Base-by-base conservation (phyloP, 2,797 vertebrate species). In the Hephaestus fuliginosus region DNA sequence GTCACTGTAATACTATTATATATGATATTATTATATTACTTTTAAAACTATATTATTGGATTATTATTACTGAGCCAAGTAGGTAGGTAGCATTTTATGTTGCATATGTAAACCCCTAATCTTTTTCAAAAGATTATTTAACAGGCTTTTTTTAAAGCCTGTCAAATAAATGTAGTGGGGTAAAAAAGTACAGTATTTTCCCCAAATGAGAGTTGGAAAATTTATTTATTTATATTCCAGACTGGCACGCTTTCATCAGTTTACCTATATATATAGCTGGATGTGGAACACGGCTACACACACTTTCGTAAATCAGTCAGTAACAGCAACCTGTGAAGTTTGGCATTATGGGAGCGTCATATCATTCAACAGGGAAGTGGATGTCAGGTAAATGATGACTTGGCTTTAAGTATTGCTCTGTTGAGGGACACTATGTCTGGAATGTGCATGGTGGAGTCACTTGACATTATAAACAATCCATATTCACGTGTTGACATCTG, bases 361-460 rank as follows among this genome's bases (percentile, higher is more conserved):
- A 8, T 88, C 83, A 82, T 83, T 92, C 81, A 84, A 78, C 86
- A 78, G 22, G 76, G 70, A 80, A 78, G 79, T 61, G 70, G 51
- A 63, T 88, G 91, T 88, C 82, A 87, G 58, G 64, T 53, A 58
- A 90, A 62, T 74, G 86, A 87, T 70, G 60, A 63, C 74, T 81
- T 39, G 44, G 72, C 68, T 74, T 74, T 76, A 67, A 79, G 63
- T 68, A 62, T 56, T 25, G 28, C 51, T 5, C 65, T 46, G 85
- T 71, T 85, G 78, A 88, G 33, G 77, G 76, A 84, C 82, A 73
- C 75, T 84, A 84, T 85, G 91, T 88, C 83, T 82, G 90, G 91
- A 91, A 94, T 93, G 89, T 72, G 80, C 49, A 58, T 11, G 74
- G 65, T 43, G 60, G 15, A 84, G 75, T 76, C 72, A 75, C 79